phyloP scores from a whole-genome alignment of 2,797 vertebrate genomes.

The Tiaroga cobitis region DNA sequence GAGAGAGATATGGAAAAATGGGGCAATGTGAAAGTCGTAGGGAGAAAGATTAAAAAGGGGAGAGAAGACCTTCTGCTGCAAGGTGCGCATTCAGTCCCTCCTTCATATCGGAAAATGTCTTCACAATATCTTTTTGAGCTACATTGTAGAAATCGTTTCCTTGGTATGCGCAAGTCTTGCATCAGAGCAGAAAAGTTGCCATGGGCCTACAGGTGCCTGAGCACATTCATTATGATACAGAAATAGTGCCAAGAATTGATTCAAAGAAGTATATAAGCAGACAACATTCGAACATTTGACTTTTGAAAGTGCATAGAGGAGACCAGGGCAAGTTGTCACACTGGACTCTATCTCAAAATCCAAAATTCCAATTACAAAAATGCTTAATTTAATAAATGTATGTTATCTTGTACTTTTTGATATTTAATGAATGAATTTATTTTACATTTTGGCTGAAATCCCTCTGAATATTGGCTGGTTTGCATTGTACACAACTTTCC shows the following conservation, averaged over 20 bases:
- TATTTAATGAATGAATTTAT: neutral
- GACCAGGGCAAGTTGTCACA: neutral
- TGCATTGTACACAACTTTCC: neutral
- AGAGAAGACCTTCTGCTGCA: constrained; percentile 1
- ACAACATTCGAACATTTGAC: neutral
- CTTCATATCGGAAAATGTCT: constrained; percentile 8
- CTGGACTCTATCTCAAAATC: neutral
- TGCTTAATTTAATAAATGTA: neutral
- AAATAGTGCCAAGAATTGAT: neutral
- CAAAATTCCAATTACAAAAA: neutral
- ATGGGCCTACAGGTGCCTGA: constrained; percentile 19
- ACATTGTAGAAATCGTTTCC: constrained; percentile 41
- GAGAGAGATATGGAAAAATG: constrained; percentile 4
- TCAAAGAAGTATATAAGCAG: neutral
- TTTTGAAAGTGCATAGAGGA: neutral
- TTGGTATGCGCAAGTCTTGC: constrained; percentile 39
- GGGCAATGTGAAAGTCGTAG: constrained; percentile 6
- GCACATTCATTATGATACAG: neutral
- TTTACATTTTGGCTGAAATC: neutral
- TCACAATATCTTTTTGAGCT: constrained; percentile 30
- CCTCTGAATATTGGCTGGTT: neutral
- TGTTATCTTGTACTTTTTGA: neutral
- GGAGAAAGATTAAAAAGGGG: neutral
- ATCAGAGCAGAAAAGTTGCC: constrained; percentile 36
- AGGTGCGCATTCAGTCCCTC: neutral